phyloP scores from a whole-genome alignment of 2,888 invertebrate genomes.

The Campoplex capitator region DNA sequence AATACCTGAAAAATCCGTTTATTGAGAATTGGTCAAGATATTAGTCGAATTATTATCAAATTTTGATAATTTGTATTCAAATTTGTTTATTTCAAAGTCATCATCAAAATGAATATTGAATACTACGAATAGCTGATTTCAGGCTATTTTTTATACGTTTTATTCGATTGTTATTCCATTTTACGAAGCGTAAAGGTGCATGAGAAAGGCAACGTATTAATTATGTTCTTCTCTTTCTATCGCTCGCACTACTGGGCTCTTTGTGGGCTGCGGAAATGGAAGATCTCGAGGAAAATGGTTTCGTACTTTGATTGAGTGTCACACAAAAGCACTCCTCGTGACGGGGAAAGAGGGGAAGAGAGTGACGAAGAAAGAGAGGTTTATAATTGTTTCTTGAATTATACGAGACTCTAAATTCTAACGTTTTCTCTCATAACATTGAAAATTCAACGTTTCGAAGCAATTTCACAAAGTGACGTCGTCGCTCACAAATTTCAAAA shows the following conservation, averaged over 20 bases:
- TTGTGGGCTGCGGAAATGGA: slow-evolving; percentile 6
- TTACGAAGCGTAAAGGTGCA: background rate
- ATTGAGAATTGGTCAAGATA: too few species aligned
- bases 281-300: slow-evolving; percentile 8
- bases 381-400: slow-evolving; percentile 8
- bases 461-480: background rate
- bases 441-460: background rate
- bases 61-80: background rate
- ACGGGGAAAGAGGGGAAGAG: background rate
- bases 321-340: background rate
- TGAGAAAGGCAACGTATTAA: background rate
- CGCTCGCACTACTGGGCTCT: background rate
- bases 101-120: background rate
- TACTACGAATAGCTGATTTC: too few species aligned
- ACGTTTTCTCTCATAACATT: background rate
- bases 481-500: background rate
- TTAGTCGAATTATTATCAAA: background rate
- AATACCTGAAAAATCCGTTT: too few species aligned
- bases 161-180: background rate
- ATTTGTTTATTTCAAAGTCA: background rate
- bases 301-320: background rate
- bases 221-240: background rate
- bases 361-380: background rate
- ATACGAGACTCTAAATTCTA: background rate
- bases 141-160: background rate